phyloP scores from a whole-genome alignment of 2,888 invertebrate genomes.

The Brachylomia viminalis region DNA sequence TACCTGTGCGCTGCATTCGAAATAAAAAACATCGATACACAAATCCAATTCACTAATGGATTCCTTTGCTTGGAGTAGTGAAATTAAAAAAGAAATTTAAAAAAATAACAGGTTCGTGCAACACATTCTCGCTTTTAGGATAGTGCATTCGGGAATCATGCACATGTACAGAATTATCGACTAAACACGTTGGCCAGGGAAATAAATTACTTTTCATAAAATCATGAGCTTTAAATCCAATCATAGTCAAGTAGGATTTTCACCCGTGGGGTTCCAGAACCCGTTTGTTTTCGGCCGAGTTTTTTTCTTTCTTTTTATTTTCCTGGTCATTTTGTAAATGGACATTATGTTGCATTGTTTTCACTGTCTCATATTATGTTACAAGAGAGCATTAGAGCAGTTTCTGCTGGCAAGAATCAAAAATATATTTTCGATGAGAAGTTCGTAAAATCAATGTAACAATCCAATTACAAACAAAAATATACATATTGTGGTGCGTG shows the following conservation, averaged over 20 bases:
- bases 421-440: neutral
- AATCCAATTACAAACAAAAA: constrained; percentile 64
- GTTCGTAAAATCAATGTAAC: constrained; percentile 57
- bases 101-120: constrained; percentile 86
- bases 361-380: neutral
- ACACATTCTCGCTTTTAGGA: constrained; percentile 86
- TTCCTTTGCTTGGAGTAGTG: constrained; percentile 81
- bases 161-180: constrained; percentile 81
- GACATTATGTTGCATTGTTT: constrained; percentile 39
- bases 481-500: constrained; percentile 65
- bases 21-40: constrained; percentile 76
- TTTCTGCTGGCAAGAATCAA: neutral
- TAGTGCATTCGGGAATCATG: constrained; percentile 89
- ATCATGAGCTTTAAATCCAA: neutral
- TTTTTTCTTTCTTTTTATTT: constrained; percentile 46
- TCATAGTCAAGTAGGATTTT: neutral
- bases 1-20: constrained; percentile 66
- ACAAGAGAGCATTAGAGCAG: neutral
- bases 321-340: constrained; percentile 55
- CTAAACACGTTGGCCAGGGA: constrained; percentile 73
- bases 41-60: constrained; percentile 87
- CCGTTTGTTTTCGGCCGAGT: neutral
- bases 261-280: neutral
- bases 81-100: constrained; percentile 76
- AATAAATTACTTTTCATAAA: constrained; percentile 47